These are phyloP conservation scores for Benitochromis conjunctus DNA, from an alignment of 2,113 vertebrate genomes.

Conservation along the genomic window DNA sequence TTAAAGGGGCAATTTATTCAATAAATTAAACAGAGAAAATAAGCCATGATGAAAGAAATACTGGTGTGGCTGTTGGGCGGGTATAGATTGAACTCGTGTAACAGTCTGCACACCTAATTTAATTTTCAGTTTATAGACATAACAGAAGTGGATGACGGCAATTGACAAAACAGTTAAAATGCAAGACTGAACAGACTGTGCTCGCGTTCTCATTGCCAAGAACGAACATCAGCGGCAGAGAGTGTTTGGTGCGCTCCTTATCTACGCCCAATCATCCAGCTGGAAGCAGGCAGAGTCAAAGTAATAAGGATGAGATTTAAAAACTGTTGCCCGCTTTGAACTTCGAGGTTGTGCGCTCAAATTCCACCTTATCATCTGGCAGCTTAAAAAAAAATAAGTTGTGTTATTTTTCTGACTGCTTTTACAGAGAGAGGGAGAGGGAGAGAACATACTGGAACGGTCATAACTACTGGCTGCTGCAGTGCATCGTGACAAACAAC, in stretches of 20 bases:
- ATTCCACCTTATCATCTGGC: slow-evolving; percentile 55
- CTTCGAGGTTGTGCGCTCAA: slow-evolving; percentile 43
- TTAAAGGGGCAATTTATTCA: slow-evolving; percentile 60
- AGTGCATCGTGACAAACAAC: slow-evolving; percentile 61
- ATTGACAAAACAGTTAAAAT: slow-evolving; percentile 58
- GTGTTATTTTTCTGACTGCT: slow-evolving; percentile 46
- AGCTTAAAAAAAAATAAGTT: slow-evolving; percentile 37
- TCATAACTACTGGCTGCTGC: slow-evolving; percentile 55
- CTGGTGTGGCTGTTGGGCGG: slow-evolving; percentile 8
- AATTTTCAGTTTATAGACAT: slow-evolving; percentile 61
- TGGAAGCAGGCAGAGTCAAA: slow-evolving; percentile 36
- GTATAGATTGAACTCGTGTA: slow-evolving; percentile 45
- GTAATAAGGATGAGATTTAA: slow-evolving; percentile 45
- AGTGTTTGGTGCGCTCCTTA: neutral
- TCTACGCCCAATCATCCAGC: slow-evolving; percentile 44
- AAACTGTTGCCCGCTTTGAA: slow-evolving; percentile 58
- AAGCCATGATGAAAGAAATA: slow-evolving; percentile 49
- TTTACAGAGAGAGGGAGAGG: slow-evolving; percentile 8
- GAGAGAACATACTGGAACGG: slow-evolving; percentile 15
- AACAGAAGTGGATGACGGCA: slow-evolving; percentile 46
- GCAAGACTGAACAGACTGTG: slow-evolving; percentile 45
- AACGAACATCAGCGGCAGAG: slow-evolving; percentile 21
- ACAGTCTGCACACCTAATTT: slow-evolving; percentile 61
- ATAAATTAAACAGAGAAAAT: slow-evolving; percentile 62
- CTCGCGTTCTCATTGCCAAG: slow-evolving; percentile 15